These are phyloP conservation scores for Lepus oiostolus DNA, from an alignment of 2,797 vertebrate genomes.

Conservation along the genomic window DNA sequence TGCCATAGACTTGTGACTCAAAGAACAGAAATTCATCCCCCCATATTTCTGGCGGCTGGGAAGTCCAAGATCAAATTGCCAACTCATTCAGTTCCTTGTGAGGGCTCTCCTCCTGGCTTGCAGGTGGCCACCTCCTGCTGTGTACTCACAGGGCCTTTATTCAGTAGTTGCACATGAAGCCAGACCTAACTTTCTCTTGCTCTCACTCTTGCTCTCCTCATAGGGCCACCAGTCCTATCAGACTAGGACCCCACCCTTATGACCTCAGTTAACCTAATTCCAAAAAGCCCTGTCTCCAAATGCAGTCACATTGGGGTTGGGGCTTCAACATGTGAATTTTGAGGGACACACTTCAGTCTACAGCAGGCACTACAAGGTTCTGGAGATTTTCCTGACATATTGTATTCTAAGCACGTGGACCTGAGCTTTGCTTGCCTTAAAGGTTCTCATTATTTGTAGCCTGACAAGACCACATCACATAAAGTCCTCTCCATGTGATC, in stretches of 20 bases:
- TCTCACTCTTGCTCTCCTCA: neutral
- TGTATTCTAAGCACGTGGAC: neutral
- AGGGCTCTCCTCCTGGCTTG: neutral
- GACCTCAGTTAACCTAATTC: neutral
- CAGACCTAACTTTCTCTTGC: neutral
- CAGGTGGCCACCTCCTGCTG: neutral
- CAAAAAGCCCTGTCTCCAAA: neutral
- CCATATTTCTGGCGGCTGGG: no score
- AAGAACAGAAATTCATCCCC: no score
- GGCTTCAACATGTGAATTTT: neutral
- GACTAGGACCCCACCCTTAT: neutral
- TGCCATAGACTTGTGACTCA: no score
- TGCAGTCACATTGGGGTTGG: no score
- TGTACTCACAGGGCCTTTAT: neutral
- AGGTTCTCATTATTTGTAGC: neutral
- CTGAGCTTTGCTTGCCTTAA: neutral
- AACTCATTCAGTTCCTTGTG: neutral
- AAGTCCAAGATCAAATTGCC: neutral
- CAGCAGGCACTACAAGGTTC: neutral
- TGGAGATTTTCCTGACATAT: neutral
- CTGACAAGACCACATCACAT: neutral
- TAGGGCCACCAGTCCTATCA: neutral
- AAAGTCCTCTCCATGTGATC: neutral
- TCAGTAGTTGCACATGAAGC: neutral
- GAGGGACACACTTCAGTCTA: neutral